These are phyloP conservation scores for Gorsachius magnificus DNA, from an alignment of 2,797 vertebrate species.

Conservation along the genomic window DNA sequence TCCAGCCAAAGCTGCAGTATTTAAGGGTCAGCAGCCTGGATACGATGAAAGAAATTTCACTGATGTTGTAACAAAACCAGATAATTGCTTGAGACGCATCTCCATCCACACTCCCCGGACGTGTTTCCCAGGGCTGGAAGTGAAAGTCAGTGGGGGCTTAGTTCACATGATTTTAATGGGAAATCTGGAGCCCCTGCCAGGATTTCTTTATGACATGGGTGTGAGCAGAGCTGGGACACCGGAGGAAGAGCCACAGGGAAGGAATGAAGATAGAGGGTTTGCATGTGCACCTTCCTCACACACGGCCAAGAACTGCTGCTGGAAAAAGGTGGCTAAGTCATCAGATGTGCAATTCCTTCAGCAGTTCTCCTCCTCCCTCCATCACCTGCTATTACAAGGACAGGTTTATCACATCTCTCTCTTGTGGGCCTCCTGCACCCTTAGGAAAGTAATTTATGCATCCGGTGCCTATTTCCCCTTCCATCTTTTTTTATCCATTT, in stretches of 20 bases:
- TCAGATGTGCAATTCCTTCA: background rate
- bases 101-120: background rate
- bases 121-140: background rate
- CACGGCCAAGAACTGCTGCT: background rate
- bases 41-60: background rate
- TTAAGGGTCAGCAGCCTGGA: background rate
- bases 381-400: background rate
- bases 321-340: background rate
- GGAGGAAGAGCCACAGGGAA: background rate
- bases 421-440: background rate
- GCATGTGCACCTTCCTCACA: background rate
- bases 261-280: background rate
- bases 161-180: background rate
- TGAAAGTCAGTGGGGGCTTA: background rate
- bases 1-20: background rate
- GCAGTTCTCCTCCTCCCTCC: background rate
- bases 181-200: background rate
- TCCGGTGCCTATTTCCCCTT: background rate
- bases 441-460: background rate
- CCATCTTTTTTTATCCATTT: background rate
- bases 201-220: background rate
- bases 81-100: background rate
- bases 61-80: background rate
- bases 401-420: background rate
- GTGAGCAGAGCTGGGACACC: background rate